A percentile compares a stretch with the other conserved stretches of the same genome.
Conservation (phyloP, 2,113 vertebrate genomes). For the Vidua chalybeata region DNA sequence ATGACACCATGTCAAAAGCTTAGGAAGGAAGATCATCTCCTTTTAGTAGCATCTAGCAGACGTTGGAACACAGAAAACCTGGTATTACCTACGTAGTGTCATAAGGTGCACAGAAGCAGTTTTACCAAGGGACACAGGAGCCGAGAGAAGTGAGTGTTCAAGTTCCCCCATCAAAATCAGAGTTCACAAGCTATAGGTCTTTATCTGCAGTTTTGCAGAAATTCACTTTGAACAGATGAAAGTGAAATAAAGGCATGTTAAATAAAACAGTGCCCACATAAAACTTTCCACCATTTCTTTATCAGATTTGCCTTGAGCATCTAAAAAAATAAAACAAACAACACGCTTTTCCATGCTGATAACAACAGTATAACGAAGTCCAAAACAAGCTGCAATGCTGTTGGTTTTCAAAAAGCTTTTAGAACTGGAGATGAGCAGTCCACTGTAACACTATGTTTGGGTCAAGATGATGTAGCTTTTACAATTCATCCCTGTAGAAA, state of each 20-base stretch:
- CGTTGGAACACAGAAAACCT: slow-evolving; percentile 72
- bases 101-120: slow-evolving; percentile 74
- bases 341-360: slow-evolving; percentile 81
- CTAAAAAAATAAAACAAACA: slow-evolving; percentile 73
- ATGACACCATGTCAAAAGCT: slow-evolving; percentile 78
- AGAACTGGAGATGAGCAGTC: slow-evolving; percentile 81
- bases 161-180: slow-evolving; percentile 55
- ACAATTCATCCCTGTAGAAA: slow-evolving; percentile 93
- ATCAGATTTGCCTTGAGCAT: slow-evolving; percentile 68
- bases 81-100: slow-evolving; percentile 72
- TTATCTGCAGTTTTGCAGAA: slow-evolving; percentile 63
- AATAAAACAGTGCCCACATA: slow-evolving; percentile 71
- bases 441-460: slow-evolving; percentile 76
- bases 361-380: slow-evolving; percentile 78
- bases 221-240: slow-evolving; percentile 64
- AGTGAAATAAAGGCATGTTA: slow-evolving; percentile 75
- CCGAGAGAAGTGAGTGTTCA: slow-evolving; percentile 69
- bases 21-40: slow-evolving; percentile 77
- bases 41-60: slow-evolving; percentile 82
- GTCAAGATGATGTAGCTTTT: slow-evolving; percentile 80
- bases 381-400: slow-evolving; percentile 85
- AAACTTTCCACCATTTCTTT: slow-evolving; percentile 63
- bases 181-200: slow-evolving; percentile 63
- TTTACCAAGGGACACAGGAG: slow-evolving; percentile 72
- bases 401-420: slow-evolving; percentile 82